A percentile compares a stretch with the other conserved stretches of the same genome.
Conservation (phyloP, 2,113 vertebrate genomes). For the Elgaria multicarinata region DNA sequence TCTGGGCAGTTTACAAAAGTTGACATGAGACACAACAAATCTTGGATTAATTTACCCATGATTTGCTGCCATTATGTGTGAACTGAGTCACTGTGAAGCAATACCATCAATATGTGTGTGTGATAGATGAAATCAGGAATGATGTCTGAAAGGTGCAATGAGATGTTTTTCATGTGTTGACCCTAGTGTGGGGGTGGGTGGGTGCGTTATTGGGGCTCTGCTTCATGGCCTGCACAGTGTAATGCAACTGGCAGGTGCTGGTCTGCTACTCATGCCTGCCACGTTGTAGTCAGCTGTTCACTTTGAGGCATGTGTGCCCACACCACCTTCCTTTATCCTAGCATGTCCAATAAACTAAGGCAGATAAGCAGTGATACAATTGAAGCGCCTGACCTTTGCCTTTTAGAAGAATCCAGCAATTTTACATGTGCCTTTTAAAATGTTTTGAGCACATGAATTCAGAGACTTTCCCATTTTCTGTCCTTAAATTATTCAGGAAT, state of each 20-base stretch:
- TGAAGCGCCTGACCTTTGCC: background rate
- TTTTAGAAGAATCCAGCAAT: background rate
- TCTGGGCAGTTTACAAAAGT: no score
- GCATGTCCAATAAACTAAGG: background rate
- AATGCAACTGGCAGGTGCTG: background rate
- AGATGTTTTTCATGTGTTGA: no score
- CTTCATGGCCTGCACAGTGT: no score
- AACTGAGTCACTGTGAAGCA: no score
- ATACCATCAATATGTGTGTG: no score
- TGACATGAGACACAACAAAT: no score
- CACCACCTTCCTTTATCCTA: background rate
- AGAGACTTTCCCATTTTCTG: background rate
- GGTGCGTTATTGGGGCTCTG: no score
- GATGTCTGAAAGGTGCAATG: no score
- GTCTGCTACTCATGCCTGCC: background rate
- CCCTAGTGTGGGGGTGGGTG: no score
- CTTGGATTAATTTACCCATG: no score
- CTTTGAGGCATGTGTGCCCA: background rate
- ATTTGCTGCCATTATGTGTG: no score
- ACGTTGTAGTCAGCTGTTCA: background rate
- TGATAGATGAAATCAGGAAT: no score
- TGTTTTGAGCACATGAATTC: background rate
- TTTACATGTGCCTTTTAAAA: background rate
- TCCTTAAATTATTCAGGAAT: background rate
- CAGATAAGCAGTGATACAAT: background rate